Evolutionary conservation across 2,113 vertebrate genomes (phyloP).

Genomic region (Polyodon spathula): DNA sequence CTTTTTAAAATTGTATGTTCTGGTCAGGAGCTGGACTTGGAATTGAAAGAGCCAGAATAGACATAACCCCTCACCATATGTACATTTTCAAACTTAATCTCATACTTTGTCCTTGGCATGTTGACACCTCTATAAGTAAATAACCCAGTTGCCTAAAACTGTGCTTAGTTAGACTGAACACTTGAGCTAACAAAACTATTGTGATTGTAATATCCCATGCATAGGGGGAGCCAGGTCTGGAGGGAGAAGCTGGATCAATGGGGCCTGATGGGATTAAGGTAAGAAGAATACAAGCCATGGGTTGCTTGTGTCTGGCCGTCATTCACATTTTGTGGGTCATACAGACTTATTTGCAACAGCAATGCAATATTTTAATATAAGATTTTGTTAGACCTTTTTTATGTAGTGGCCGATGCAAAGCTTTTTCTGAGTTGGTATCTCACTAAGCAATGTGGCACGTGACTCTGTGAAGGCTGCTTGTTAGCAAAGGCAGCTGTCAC

Average conservation of each 20-base stretch:
- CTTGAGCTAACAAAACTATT: conserved; percentile 9
- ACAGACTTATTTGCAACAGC: no score
- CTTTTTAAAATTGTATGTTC: neutral
- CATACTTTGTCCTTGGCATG: neutral
- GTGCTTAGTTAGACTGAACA: neutral
- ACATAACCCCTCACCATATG: neutral
- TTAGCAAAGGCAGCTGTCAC: no score
- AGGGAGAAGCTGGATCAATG: conserved; percentile 69
- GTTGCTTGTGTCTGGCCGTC: no score
- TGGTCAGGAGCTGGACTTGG: neutral
- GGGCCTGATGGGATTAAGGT: conserved; percentile 89
- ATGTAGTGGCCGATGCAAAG: no score
- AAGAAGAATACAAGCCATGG: conserved; percentile 25
- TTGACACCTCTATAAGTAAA: neutral
- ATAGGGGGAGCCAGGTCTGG: conserved; percentile 80
- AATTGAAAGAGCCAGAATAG: neutral
- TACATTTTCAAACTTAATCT: no score
- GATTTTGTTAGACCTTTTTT: neutral
- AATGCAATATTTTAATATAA: neutral
- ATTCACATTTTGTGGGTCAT: no score
- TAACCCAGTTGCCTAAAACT: neutral
- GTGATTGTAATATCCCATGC: conserved; percentile 19
- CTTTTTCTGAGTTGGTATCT: no score
- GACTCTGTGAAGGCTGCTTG: no score
- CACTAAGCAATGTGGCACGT: no score